Evolutionary conservation across 2,888 invertebrate species (phyloP).

Genomic region (Mythimna pallens): DNA sequence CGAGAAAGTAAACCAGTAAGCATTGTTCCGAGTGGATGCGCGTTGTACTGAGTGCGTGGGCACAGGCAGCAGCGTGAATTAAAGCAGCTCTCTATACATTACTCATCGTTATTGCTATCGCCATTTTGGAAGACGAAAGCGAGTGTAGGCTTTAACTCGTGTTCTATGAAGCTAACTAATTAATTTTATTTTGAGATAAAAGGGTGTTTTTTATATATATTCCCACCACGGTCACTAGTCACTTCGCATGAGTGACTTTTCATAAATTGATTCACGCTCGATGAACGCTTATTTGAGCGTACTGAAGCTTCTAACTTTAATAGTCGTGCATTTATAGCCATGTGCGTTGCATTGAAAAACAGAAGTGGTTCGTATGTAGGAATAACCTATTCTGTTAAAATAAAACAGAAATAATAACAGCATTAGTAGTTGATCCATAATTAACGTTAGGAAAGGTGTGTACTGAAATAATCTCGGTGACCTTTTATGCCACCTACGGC

Average conservation of each 20-base stretch:
- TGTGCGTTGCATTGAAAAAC: constrained; percentile 19
- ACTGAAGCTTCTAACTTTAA: constrained; percentile 69
- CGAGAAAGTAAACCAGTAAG: constrained; percentile 90
- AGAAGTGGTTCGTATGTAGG: constrained; percentile 3
- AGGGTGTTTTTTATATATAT: constrained; percentile 76
- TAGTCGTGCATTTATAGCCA: constrained; percentile 66
- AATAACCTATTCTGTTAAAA: neutral
- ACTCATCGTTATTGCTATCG: constrained; percentile 89
- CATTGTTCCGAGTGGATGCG: constrained; percentile 90
- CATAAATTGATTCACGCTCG: constrained; percentile 79
- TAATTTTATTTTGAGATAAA: constrained; percentile 74
- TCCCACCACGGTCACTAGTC: constrained; percentile 73
- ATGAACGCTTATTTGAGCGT: constrained; percentile 82
- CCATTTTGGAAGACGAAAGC: constrained; percentile 89
- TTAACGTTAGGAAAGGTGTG: neutral
- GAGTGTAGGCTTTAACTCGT: constrained; percentile 83
- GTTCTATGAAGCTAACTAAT: constrained; percentile 71
- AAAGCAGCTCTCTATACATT: constrained; percentile 91
- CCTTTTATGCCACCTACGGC: constrained; percentile 18
- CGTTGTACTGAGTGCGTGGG: constrained; percentile 86
- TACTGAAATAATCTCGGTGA: constrained; percentile 33
- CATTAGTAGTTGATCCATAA: constrained; percentile 1
- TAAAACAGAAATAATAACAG: neutral
- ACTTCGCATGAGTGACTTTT: constrained; percentile 79
- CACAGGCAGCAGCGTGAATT: constrained; percentile 87